Base-by-base conservation (phyloP, 2,797 vertebrate genomes). In the Protosalanx chinensis region DNA sequence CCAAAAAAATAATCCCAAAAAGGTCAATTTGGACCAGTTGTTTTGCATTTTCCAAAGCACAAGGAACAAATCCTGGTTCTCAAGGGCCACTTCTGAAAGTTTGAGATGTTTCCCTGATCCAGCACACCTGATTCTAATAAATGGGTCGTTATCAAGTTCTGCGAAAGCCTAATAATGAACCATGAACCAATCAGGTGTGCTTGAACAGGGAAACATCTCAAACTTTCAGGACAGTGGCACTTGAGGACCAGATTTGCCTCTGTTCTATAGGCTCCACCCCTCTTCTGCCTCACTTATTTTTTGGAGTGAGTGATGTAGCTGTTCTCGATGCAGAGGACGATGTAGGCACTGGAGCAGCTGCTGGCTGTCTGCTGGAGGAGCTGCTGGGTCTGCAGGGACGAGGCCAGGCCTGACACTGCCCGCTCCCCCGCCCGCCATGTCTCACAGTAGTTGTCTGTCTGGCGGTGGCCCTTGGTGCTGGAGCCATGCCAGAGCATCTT, bases 401-500 rank as follows among this genome's bases (percentile, higher is more conserved):
- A 93, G 0, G 95, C 93, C 87, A 95, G 92, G 67, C 97, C 97
- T 0, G 72, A 93, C 74, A 86, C 70, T 0, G 67, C n/a, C 0
- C 0, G 59, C 1, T 90, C 84, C 4, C 89, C 93, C 0, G 93
- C 92, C 0, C 97, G 86, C 97, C 97, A 98, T 0, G 94, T 87
- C 88, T 96, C 95, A 0, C 96, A 98, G 91, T 94, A 96, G 84
- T 83, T 93, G 77, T 96, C 90, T 0, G 88, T 86, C 33, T 96
- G 82, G 16, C 93, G 91, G 35, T 90, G 92, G 6, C 97, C 97
- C 1, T 74, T 83, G 63, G 82, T 53, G 61, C 93, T 94, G 0
- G 96, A 97, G 59, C 96, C 96, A 0, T 98, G 96, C 97, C 97
- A 98, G 68, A 95, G 16, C 1, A 88, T 93, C 88, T 98, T 98